A percentile compares a stretch with the other conserved stretches of the same genome.
Conservation (phyloP, 2,113 vertebrate species). For the Saccopteryx leptura region DNA sequence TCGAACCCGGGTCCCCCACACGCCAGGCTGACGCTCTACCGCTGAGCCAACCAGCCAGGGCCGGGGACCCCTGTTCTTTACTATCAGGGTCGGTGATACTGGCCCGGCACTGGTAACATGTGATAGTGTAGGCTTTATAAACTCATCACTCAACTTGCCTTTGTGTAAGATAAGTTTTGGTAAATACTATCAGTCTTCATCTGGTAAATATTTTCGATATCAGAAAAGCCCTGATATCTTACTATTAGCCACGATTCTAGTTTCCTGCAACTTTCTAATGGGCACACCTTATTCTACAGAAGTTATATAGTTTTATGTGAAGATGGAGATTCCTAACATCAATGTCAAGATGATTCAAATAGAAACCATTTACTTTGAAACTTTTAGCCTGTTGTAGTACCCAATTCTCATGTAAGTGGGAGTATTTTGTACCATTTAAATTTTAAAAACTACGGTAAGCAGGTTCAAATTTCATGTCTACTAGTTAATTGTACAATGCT, state of each 20-base stretch:
- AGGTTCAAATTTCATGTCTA: not conserved
- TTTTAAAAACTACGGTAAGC: not conserved
- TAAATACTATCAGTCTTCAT: not conserved
- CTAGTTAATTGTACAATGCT: not conserved
- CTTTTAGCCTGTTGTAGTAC: not conserved
- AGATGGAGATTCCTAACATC: not conserved
- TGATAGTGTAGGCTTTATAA: not conserved
- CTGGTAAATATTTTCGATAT: not conserved
- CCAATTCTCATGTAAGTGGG: not conserved
- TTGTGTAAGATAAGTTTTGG: not conserved
- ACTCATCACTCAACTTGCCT: not conserved
- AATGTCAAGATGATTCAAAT: not conserved
- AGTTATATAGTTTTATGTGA: not conserved
- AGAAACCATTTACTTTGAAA: conserved; percentile 29
- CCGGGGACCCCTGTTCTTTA: too few species aligned
- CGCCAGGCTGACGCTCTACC: too few species aligned
- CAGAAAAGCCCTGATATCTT: not conserved
- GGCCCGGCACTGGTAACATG: not conserved
- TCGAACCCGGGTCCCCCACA: too few species aligned
- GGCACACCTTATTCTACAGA: not conserved
- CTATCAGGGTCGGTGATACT: too few species aligned
- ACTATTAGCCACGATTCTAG: not conserved
- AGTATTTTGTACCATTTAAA: not conserved
- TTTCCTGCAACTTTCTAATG: not conserved
- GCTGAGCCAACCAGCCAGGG: too few species aligned